These are phyloP conservation scores for Caracal caracal DNA, from an alignment of 2,113 vertebrate genomes.

Conservation along the genomic window DNA sequence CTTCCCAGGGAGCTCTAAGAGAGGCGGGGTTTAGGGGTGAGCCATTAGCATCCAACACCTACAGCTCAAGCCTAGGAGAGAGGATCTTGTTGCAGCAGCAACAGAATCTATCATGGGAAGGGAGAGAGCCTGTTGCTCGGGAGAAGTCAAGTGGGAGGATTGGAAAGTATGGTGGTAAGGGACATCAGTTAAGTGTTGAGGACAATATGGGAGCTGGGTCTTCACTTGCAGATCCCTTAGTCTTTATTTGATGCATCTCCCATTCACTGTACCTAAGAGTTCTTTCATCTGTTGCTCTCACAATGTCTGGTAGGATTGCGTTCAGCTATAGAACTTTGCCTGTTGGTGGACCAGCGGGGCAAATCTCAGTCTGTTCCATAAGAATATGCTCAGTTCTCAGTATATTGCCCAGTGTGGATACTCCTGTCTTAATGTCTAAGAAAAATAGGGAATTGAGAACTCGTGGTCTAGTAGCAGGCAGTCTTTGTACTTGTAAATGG, in stretches of 20 bases:
- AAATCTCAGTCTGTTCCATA: not conserved
- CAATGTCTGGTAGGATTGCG: not conserved
- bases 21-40: not conserved
- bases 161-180: not conserved
- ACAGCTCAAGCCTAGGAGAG: not conserved
- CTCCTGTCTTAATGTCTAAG: not conserved
- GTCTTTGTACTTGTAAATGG: not conserved
- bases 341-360: not conserved
- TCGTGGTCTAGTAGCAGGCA: not conserved
- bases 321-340: not conserved
- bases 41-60: not conserved
- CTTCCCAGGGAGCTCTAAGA: not conserved
- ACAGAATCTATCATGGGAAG: not conserved
- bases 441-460: not conserved
- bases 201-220: not conserved
- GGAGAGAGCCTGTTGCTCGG: not conserved
- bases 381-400: not conserved
- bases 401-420: not conserved
- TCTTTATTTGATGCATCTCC: not conserved
- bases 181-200: not conserved
- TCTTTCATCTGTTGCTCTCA: not conserved
- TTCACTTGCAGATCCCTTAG: not conserved
- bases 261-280: not conserved
- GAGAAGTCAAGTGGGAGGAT: not conserved
- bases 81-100: fast-evolving